Evolutionary conservation across 35 echinoderm and acorn worm species (phyloP).

Genomic region (Ophiothrix spiculata): DNA sequence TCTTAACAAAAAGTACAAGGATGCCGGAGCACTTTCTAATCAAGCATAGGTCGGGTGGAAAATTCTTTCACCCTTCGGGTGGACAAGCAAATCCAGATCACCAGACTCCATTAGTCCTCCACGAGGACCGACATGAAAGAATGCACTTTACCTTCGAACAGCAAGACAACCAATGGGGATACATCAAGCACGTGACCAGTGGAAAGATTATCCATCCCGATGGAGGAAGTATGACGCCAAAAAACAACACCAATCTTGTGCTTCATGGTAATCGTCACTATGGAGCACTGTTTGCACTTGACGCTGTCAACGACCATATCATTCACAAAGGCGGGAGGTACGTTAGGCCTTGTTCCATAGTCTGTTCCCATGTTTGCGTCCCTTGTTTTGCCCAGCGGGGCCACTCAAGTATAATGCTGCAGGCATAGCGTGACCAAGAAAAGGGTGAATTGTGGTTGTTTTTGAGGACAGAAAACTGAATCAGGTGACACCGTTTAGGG

Average conservation of each 20-base stretch:
- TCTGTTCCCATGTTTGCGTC: too few species aligned
- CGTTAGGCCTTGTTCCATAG: too few species aligned
- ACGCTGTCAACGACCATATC: conserved; percentile 4
- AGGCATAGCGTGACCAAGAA: too few species aligned
- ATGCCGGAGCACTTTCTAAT: not conserved
- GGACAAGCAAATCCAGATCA: not conserved
- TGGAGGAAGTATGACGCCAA: conserved; percentile 3
- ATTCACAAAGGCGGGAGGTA: conserved; percentile 28
- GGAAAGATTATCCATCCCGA: conserved; percentile 19
- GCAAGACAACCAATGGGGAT: not conserved
- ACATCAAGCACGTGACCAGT: conserved; percentile 23
- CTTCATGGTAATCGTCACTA: conserved; percentile 5
- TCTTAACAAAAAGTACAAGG: too few species aligned
- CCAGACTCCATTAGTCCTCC: not conserved
- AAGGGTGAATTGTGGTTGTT: too few species aligned
- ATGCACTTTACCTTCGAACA: not conserved
- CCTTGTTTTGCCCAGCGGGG: too few species aligned
- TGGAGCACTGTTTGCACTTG: not conserved
- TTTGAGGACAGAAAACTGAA: too few species aligned
- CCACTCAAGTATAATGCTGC: too few species aligned
- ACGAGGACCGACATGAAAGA: not conserved
- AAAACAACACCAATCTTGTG: conserved; percentile 9
- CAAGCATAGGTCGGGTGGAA: not conserved
- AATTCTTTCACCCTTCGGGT: not conserved
- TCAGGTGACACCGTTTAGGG: too few species aligned